Percentiles rank a stretch among this genome's conserved stretches.
These are phyloP conservation scores for Chanos chanos DNA, from an alignment of 2,797 vertebrate genomes.

Conservation along the genomic window DNA sequence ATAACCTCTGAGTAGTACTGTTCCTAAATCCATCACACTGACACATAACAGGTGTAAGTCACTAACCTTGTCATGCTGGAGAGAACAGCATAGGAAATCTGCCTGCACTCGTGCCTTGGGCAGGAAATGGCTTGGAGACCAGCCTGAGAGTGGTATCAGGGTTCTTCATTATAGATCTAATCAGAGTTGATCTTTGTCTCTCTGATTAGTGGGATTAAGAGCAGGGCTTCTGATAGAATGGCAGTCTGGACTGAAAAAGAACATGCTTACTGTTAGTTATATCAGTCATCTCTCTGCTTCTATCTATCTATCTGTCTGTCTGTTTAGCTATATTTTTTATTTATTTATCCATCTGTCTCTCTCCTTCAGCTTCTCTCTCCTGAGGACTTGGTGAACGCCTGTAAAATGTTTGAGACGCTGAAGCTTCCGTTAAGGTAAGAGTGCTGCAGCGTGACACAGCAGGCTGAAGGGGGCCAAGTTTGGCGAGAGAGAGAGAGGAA, in stretches of 20 bases:
- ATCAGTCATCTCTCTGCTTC: neutral
- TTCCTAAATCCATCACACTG: too few species aligned
- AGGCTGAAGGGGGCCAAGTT: constrained; percentile 35
- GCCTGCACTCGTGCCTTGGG: too few species aligned
- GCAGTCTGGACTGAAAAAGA: too few species aligned
- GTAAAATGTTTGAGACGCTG: constrained; percentile 91
- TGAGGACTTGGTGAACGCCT: constrained; percentile 94
- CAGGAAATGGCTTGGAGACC: neutral
- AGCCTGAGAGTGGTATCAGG: neutral
- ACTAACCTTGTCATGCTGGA: too few species aligned
- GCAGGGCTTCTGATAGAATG: neutral
- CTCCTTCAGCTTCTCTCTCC: constrained; percentile 90
- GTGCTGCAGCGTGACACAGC: constrained; percentile 7
- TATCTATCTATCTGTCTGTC: neutral
- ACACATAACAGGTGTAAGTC: too few species aligned
- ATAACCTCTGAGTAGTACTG: too few species aligned
- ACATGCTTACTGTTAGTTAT: neutral
- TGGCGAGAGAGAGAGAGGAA: constrained; percentile 49
- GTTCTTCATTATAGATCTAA: constrained; percentile 19
- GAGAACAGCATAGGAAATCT: too few species aligned
- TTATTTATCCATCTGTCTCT: too few species aligned
- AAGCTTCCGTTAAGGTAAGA: constrained; percentile 89
- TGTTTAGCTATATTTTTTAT: neutral
- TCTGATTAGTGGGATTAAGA: constrained; percentile 16
- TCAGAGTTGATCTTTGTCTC: constrained; percentile 33